These are phyloP conservation scores for Momotus momota DNA, from an alignment of 2,797 vertebrate species.

Conservation along the genomic window DNA sequence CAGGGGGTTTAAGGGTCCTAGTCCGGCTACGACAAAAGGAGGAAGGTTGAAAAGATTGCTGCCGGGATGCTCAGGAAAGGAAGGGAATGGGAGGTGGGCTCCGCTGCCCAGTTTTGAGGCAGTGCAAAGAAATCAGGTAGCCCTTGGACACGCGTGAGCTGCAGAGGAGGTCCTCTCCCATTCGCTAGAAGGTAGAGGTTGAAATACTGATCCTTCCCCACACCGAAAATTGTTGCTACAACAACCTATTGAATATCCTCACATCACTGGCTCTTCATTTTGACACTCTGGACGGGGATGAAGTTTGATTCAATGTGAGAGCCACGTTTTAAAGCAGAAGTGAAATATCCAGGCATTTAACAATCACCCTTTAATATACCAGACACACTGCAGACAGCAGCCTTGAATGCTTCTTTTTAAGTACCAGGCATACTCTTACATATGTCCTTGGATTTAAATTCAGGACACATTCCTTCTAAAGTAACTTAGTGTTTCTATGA, in stretches of 20 bases:
- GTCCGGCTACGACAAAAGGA: not conserved
- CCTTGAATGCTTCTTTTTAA: not conserved
- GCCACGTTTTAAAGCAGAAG: not conserved
- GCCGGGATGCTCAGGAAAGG: not conserved
- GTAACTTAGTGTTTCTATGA: not conserved
- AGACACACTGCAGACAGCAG: not conserved
- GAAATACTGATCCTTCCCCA: not conserved
- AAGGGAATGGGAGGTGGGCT: not conserved
- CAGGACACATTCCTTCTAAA: slow-evolving; percentile 15
- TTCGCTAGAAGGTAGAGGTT: not conserved
- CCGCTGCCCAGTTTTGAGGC: not conserved
- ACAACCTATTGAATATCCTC: not conserved
- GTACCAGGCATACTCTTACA: not conserved
- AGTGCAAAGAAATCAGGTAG: not conserved
- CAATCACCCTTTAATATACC: not conserved
- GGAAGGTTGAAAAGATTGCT: not conserved
- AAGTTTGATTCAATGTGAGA: not conserved
- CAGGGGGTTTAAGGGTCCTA: not conserved
- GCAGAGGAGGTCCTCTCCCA: not conserved
- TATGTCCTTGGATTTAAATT: slow-evolving; percentile 23
- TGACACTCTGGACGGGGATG: not conserved
- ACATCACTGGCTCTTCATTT: not conserved
- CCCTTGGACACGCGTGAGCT: not conserved
- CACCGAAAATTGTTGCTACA: not conserved
- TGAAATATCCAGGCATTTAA: not conserved